phyloP scores from a whole-genome alignment of 2,888 invertebrate genomes.

The Tipula vernalis region DNA sequence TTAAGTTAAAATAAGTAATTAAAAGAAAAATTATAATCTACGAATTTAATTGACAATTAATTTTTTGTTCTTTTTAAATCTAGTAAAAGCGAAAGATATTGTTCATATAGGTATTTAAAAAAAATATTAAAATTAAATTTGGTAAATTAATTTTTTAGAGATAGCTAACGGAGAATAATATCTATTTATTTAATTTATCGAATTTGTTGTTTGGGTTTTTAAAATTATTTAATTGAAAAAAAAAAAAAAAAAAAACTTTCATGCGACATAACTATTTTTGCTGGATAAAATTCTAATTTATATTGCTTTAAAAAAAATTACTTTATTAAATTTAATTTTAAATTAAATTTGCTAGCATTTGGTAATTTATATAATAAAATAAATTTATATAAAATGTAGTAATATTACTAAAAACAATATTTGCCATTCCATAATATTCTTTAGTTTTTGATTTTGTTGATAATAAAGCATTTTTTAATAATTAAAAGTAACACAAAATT shows the following conservation, averaged over 20 bases:
- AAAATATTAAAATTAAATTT: neutral
- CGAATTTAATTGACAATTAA: constrained; percentile 17
- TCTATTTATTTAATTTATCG: neutral
- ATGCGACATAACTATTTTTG: neutral
- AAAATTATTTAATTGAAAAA: neutral
- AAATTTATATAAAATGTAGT: neutral
- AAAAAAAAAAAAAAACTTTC: constrained; percentile 5
- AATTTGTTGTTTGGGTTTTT: neutral
- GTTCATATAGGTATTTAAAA: neutral
- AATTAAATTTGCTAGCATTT: constrained; percentile 1
- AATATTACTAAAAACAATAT: neutral
- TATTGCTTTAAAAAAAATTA: neutral
- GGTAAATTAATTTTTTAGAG: neutral
- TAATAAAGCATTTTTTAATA: constrained; percentile 15
- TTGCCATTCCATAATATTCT: constrained; percentile 12
- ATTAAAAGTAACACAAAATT: constrained; percentile 16
- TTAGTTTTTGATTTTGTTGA: constrained; percentile 12
- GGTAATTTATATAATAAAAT: neutral
- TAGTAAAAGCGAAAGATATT: neutral
- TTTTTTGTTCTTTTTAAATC: neutral
- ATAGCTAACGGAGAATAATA: neutral
- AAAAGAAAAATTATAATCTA: neutral
- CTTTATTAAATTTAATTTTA: neutral
- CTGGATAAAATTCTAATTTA: neutral
- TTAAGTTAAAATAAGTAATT: neutral